A percentile compares a stretch with the other conserved stretches of the same genome.
phyloP scores from a whole-genome alignment of 92 coral and sea anemone species.

The Phenganax marumi region DNA sequence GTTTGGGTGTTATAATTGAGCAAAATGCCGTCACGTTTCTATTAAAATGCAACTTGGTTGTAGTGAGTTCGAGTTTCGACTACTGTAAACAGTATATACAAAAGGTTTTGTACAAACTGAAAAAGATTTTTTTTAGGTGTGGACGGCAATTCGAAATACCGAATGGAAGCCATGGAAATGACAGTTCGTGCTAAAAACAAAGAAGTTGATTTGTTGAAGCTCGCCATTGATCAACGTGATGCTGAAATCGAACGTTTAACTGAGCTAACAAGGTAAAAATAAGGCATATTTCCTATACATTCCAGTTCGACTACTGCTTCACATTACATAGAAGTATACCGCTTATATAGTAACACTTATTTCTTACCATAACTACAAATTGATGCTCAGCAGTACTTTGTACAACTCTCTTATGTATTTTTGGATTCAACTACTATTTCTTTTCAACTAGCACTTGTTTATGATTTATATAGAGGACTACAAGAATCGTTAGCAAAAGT shows the following conservation, averaged over 20 bases:
- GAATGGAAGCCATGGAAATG: slow-evolving; percentile 69
- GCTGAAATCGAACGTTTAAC: slow-evolving; percentile 87
- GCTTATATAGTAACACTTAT: too few species aligned
- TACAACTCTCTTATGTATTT: too few species aligned
- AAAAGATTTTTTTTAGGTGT: neutral
- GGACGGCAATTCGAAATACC: slow-evolving; percentile 57
- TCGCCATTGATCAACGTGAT: slow-evolving; percentile 81
- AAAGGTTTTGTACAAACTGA: neutral
- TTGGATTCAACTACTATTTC: too few species aligned
- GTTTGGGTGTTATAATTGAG: too few species aligned
- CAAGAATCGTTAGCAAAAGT: slow-evolving; percentile 81
- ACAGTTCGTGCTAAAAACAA: slow-evolving; percentile 77
- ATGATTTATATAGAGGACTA: slow-evolving; percentile 60
- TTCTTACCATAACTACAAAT: too few species aligned
- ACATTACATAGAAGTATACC: too few species aligned
- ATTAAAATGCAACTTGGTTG: neutral
- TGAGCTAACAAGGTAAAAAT: slow-evolving; percentile 73
- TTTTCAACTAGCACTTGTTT: neutral
- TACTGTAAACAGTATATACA: too few species aligned
- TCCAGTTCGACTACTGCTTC: too few species aligned
- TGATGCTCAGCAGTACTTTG: too few species aligned
- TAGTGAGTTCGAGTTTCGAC: neutral
- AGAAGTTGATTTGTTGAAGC: slow-evolving; percentile 69
- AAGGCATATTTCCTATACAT: neutral
- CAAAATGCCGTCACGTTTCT: too few species aligned